Conservation (phyloP, 2,797 vertebrate genomes). For the Sebastes ruberrimus region DNA sequence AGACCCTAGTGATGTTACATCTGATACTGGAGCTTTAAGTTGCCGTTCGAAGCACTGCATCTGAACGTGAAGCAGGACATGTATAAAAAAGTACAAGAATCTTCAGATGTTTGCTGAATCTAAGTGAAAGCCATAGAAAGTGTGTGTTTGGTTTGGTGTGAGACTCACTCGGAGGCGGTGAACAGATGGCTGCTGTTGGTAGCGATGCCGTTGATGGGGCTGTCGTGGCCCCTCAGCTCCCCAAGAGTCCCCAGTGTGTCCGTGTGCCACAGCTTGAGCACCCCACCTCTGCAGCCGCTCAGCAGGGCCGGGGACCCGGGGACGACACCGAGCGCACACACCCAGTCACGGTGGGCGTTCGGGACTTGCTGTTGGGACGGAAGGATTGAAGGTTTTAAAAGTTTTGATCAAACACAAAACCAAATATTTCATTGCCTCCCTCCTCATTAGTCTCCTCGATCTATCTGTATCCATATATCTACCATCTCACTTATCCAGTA, state of each 20-base stretch:
- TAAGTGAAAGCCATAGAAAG: neutral
- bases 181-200: constrained; percentile 94
- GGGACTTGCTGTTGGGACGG: constrained; percentile 90
- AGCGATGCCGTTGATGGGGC: constrained; percentile 95
- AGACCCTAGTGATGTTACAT: too few relatives aligned
- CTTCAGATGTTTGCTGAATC: neutral
- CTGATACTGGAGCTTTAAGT: too few relatives aligned
- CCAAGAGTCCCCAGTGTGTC: constrained; percentile 88
- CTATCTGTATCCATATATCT: neutral
- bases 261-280: constrained; percentile 93
- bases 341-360: constrained; percentile 97
- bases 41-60: too few relatives aligned
- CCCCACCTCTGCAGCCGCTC: constrained; percentile 94
- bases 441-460: neutral
- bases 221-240: constrained; percentile 94
- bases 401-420: neutral
- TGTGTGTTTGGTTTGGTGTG: neutral
- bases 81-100: neutral
- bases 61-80: too few relatives aligned
- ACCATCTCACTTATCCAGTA: constrained; percentile 40
- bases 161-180: constrained; percentile 94
- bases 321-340: constrained; percentile 92
- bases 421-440: neutral
- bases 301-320: constrained; percentile 87
- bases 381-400: neutral